phyloP scores from a whole-genome alignment of 2,113 vertebrate species.

The Hylia prasina region DNA sequence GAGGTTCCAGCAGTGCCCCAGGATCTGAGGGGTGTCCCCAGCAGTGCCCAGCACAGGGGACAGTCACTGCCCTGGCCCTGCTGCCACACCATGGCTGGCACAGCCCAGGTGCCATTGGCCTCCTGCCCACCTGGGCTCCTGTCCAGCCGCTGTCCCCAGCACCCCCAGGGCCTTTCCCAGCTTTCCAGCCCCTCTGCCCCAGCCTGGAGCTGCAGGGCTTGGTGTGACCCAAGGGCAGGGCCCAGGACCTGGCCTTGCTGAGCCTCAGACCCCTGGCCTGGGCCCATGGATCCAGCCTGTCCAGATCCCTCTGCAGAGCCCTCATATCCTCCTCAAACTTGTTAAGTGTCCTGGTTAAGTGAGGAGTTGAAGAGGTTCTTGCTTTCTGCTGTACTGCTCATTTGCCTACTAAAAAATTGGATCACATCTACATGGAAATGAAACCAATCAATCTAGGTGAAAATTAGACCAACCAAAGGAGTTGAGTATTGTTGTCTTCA shows the following conservation, averaged over 20 bases:
- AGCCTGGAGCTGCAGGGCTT: background rate
- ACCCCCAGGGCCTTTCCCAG: background rate
- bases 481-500: background rate
- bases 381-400: background rate
- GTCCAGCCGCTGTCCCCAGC: background rate
- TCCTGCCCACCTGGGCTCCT: background rate
- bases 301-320: background rate
- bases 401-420: background rate
- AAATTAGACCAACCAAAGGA: background rate
- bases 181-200: background rate
- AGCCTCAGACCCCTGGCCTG: fast-evolving
- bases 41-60: background rate
- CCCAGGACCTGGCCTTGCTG: background rate
- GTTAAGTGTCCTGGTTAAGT: background rate
- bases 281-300: background rate
- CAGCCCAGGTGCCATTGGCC: background rate
- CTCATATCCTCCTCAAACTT: background rate
- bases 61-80: background rate
- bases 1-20: background rate
- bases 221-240: background rate
- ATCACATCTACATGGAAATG: background rate
- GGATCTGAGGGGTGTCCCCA: background rate
- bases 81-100: background rate
- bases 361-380: background rate
- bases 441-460: background rate